Base-by-base conservation (phyloP, 2,113 vertebrate genomes). In the Crocuta crocuta region DNA sequence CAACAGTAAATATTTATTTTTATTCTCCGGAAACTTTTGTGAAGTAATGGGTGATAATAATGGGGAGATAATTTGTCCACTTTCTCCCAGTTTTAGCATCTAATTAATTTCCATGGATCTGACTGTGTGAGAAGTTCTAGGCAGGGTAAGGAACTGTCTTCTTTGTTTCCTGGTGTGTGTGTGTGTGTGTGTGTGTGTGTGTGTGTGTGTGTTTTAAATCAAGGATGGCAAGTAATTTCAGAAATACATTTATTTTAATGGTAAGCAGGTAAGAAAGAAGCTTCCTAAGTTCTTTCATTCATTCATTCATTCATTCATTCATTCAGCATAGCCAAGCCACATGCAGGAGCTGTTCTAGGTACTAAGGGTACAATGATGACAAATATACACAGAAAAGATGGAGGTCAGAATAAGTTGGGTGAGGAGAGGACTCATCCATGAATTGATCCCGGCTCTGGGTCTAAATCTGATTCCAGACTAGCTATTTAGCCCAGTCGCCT, bases 1-100 rank as follows among this genome's bases (percentile, higher is more conserved):
- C 76, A 91, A 76, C 55, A 96, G 10, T 88, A 76, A 94, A 63
- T 39, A 81, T 73, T 83, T 94, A 78, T 79, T 96, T 94, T 79
- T 48, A 48, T 53, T 80, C 73, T 61, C 19, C 5, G 58, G 82
- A 83, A 74, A 79, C 9, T 84, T 94, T 65, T 92, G 48, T 93
- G 26, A 94, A n/a, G n/a, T 74, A 33, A 28, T 55, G 19, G 58
- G 4, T 28, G 79, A n/a, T 82, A 17, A 73, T 45, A 83, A 92
- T 4, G 12, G 70, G 39, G 31, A 12, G 11, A 16, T 58, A 39
- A 65, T 39, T 79, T 66, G 23, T 2, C 88, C 61, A 35, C 5
- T 78, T 78, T 93, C 78, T 93, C 43, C 71, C 79, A 45, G 7
- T 48, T 95, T 92, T 89, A 92, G 80, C 39, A 91, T 58, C 33